Evolutionary conservation across 2,888 invertebrate species (phyloP).

Genomic region (Trichopoda pennipes): DNA sequence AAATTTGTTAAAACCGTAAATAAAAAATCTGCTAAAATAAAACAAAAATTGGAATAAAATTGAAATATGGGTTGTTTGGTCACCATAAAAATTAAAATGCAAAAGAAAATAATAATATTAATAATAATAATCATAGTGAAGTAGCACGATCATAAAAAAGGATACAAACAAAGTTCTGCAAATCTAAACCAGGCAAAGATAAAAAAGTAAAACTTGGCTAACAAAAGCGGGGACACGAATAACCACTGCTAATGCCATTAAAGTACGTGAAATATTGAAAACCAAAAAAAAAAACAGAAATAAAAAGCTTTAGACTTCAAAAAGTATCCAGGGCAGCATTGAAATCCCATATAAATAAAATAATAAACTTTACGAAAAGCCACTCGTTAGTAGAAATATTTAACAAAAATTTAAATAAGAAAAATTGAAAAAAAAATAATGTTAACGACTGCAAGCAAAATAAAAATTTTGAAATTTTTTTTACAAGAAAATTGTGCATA

Average conservation of each 20-base stretch:
- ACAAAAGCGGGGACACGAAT: slow-evolving; percentile 66
- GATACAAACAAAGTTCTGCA: slow-evolving; percentile 42
- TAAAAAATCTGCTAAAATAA: slow-evolving; percentile 3
- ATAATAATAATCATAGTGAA: slow-evolving; percentile 48
- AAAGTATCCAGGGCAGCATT: slow-evolving; percentile 21
- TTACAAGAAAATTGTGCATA: slow-evolving; percentile 55
- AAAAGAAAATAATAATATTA: not conserved
- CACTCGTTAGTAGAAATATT: slow-evolving; percentile 53
- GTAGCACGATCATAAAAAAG: slow-evolving; percentile 49
- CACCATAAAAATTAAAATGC: slow-evolving; percentile 44
- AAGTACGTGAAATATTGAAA: slow-evolving; percentile 44
- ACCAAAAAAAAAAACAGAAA: not conserved
- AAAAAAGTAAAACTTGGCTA: slow-evolving; percentile 45
- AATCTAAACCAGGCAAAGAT: slow-evolving; percentile 46
- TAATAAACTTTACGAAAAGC: too few species aligned
- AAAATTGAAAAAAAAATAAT: not conserved
- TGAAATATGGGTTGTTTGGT: slow-evolving; percentile 67
- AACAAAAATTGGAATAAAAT: slow-evolving; percentile 17
- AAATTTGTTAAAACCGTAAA: slow-evolving; percentile 47
- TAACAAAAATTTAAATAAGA: slow-evolving; percentile 33
- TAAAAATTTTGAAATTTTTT: not conserved
- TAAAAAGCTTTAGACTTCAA: slow-evolving; percentile 39
- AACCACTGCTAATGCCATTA: slow-evolving; percentile 58
- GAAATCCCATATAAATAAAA: slow-evolving; percentile 8
- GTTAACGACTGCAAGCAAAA: not conserved